Evolutionary conservation across 2,113 vertebrate species (phyloP), one percentile per base, ranked within the genome.

Genomic region (Poeciliopsis prolifica): DNA sequence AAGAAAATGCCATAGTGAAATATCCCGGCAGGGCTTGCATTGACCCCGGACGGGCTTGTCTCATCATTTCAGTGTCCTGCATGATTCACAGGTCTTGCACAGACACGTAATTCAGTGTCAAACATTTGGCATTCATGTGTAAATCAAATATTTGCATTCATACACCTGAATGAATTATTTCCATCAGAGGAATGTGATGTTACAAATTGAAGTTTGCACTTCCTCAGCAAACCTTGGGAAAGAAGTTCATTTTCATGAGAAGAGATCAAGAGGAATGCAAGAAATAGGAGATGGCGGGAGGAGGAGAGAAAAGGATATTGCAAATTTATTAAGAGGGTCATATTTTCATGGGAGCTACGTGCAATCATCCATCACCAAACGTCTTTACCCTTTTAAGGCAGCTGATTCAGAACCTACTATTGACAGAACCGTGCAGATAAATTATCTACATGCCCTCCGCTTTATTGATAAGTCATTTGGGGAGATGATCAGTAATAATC

Each of bases 401-500:
- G 90, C 92, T 81, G 91, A 92, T 92, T 94, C 92, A 92, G 90
- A 94, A 94, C 94, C 93, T 86, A 80, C 44, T 96, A 97, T 97
- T 74, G 96, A 95, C 95, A 94, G 87, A 94, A 72, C 78, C 73
- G 91, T 95, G 94, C 64, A 87, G 93, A 95, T 92, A 93, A 92
- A 93, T 95, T 93, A 92, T 90, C 90, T 81, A 65, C 89, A 61
- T 76, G 82, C 89, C 93, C 92, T 91, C 91, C 80, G 65, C 85
- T 89, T 89, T 96, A 97, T 96, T 93, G 95, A 97, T 95, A 94
- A 93, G 89, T 88, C 80, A 91, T 92, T 94, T 92, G 89, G 79
- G 91, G 81, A 90, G 96, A 95, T 95, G 93, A 96, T 95, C 95
- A 92, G 93, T 94, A 96, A 96, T 96, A 96, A 96, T 94, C 94